phyloP scores from a whole-genome alignment of 2,797 vertebrate genomes.

The Pangasius macronema region DNA sequence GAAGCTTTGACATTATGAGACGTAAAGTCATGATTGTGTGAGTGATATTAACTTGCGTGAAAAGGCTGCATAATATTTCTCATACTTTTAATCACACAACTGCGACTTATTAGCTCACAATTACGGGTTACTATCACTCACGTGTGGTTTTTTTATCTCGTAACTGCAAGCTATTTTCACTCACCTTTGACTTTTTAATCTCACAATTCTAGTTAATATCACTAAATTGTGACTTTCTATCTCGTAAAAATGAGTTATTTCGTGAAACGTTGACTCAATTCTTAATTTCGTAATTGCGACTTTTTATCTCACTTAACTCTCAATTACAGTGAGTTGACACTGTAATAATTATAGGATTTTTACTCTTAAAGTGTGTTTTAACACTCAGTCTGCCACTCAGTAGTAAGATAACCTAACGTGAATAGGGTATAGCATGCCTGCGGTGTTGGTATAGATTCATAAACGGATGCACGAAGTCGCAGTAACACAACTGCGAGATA shows the following conservation, averaged over 20 bases:
- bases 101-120: neutral
- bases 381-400: no score
- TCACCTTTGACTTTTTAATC: neutral
- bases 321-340: no score
- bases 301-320: neutral
- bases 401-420: neutral
- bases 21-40: neutral
- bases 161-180: neutral
- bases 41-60: neutral
- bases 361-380: no score
- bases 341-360: no score
- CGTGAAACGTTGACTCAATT: neutral
- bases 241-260: neutral
- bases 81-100: neutral
- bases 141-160: no score
- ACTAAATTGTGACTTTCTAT: neutral
- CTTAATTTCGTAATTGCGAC: neutral
- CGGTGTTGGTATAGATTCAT: neutral
- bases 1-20: neutral
- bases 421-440: neutral
- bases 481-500: no score
- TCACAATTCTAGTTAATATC: neutral
- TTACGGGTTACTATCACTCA: neutral
- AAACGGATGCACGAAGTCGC: neutral
- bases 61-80: neutral